Evolutionary conservation across 2,797 vertebrate species (phyloP), one percentile per base, ranked within the genome.

Genomic region (Eospalax fontanierii): DNA sequence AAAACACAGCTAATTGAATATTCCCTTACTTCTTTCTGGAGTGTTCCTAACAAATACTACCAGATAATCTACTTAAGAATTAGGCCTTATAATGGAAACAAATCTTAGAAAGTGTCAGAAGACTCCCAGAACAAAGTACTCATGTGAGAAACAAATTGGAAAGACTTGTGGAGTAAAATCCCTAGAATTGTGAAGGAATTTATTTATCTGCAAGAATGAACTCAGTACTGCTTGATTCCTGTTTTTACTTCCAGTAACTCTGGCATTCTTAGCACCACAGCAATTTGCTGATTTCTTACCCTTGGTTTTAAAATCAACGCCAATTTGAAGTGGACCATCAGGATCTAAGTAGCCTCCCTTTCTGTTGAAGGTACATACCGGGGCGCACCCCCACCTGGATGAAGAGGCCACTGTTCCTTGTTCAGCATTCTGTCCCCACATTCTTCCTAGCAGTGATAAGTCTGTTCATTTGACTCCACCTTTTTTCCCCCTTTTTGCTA

Each of bases 101-200:
- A 50, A 9, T 54, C 78, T 93, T 80, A 33, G 54, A 79, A 87
- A 73, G 46, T n/a, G 46, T 54, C 46, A 74, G 30, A 89, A 88
- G 35, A 6, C 14, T 43, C 28, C 61, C 33, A 87, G 40, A 38
- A 71, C 19, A 65, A 43, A 70, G 22, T 75, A 24, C 15, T 89
- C 21, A 35, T 40, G 5, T 18, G 28, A 82, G 35, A 63, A 70
- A 26, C 1, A 73, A 65, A 40, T 22, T 59, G 4, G 16, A 33
- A 43, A 91, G 65, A 8, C 50, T 46, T 86, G 33, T 57, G 30
- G 43, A 26, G 75, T 1, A 2, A 1, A 21, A 30, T 59, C 71
- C 35, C 43, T 26, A 57, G 76, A 92, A 93, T 43, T 4, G 2
- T 2, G 26, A 61, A 87, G 16, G 6, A 30, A 35, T 33, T 54